These are phyloP conservation scores for Anhinga anhinga DNA, from an alignment of 2,113 vertebrate genomes.

Conservation along the genomic window DNA sequence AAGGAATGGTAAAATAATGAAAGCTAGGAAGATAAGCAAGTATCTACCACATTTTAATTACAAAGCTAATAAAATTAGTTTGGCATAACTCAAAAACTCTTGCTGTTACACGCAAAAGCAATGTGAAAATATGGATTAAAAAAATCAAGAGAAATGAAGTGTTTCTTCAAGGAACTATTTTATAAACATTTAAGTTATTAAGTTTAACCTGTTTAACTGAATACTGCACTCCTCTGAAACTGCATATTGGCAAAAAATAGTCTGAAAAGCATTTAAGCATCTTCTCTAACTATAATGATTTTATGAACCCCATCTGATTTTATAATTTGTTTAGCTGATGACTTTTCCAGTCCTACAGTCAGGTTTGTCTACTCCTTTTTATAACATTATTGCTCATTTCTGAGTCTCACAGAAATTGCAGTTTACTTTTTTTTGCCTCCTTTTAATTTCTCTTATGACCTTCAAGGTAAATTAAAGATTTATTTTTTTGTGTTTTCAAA, in stretches of 20 bases:
- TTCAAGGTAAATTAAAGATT: neutral
- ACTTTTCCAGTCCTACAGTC: neutral
- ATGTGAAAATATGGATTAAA: neutral
- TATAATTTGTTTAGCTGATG: neutral
- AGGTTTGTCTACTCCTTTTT: neutral
- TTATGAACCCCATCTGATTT: neutral
- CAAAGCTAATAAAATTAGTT: neutral
- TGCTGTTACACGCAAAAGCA: neutral
- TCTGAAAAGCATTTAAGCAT: neutral
- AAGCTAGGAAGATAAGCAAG: neutral
- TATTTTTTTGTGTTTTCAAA: constrained; percentile 1
- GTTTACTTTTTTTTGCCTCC: neutral
- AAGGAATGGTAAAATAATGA: constrained; percentile 1
- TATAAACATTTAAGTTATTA: neutral
- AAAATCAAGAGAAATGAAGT: neutral
- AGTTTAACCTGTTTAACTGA: neutral
- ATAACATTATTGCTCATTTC: neutral
- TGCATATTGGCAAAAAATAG: neutral
- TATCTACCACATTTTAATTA: neutral
- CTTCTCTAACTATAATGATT: neutral
- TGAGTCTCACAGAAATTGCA: neutral
- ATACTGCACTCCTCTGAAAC: neutral
- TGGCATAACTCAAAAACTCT: neutral
- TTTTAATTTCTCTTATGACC: neutral
- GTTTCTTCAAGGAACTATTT: neutral